Conservation (phyloP, 2,888 invertebrate genomes). For the Terebella lapidaria region DNA sequence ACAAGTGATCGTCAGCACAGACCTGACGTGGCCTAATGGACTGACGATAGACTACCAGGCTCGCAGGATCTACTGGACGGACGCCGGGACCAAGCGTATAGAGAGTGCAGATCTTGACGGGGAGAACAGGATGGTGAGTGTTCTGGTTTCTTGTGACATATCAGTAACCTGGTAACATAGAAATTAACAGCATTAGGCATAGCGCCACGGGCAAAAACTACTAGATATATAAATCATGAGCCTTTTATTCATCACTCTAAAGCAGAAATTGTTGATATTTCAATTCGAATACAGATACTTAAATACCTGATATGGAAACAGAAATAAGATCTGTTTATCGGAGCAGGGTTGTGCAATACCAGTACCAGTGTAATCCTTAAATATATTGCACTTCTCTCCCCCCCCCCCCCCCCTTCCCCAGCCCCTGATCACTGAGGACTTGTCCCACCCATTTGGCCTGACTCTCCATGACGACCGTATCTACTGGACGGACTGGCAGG, state of each 20-base stretch:
- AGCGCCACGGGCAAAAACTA: no score
- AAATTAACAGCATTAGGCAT: neutral
- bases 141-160: neutral
- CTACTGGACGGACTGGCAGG: constrained; percentile 92
- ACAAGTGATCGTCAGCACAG: neutral
- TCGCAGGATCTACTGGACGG: constrained; percentile 79
- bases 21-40: constrained; percentile 78
- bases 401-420: no score
- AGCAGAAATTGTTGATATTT: no score
- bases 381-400: no score
- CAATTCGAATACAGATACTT: no score
- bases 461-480: constrained; percentile 83
- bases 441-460: constrained; percentile 84
- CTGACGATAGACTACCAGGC: constrained; percentile 70
- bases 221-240: no score
- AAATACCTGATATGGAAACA: no score
- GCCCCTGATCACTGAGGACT: constrained; percentile 60
- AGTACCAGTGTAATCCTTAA: no score
- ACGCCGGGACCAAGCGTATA: constrained; percentile 73
- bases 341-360: no score
- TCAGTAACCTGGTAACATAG: neutral
- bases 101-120: constrained; percentile 78
- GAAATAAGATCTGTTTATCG: no score
- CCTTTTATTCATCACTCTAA: no score
- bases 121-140: constrained; percentile 58